Conservation (phyloP, 2,888 invertebrate species). For the Scelioninae gen. 2 region DNA sequence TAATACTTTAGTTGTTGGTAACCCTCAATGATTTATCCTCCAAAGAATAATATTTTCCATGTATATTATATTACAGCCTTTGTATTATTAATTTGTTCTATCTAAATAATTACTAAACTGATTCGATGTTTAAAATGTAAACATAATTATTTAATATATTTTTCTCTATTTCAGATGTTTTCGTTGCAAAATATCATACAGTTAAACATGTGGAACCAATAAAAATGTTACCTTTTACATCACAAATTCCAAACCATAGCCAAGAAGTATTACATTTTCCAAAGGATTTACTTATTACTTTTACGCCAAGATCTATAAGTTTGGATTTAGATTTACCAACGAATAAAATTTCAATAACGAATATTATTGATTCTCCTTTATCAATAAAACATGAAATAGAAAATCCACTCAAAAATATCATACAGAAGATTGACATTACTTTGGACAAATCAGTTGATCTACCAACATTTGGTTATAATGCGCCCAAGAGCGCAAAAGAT, state of each 20-base stretch:
- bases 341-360: slow-evolving; percentile 43
- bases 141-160: too few species aligned
- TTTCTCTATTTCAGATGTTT: slow-evolving; percentile 28
- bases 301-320: slow-evolving; percentile 61
- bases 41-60: too few species aligned
- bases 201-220: slow-evolving; percentile 12
- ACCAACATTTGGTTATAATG: slow-evolving; percentile 74
- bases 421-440: slow-evolving; percentile 71
- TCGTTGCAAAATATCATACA: slow-evolving; percentile 23
- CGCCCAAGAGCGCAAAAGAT: slow-evolving; percentile 83
- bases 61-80: too few species aligned
- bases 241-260: slow-evolving; percentile 12
- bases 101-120: too few species aligned
- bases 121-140: too few species aligned
- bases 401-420: slow-evolving; percentile 63
- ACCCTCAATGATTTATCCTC: too few species aligned
- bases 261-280: slow-evolving; percentile 4
- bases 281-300: slow-evolving; percentile 55
- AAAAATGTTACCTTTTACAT: not conserved
- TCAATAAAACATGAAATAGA: slow-evolving; percentile 63
- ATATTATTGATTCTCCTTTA: slow-evolving; percentile 67
- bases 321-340: slow-evolving; percentile 65
- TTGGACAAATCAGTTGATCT: slow-evolving; percentile 77
- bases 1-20: too few species aligned
- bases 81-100: too few species aligned